A percentile compares a stretch with the other conserved stretches of the same genome.
Evolutionary conservation across 2,888 invertebrate species (phyloP).

Genomic region (Meta bourneti): DNA sequence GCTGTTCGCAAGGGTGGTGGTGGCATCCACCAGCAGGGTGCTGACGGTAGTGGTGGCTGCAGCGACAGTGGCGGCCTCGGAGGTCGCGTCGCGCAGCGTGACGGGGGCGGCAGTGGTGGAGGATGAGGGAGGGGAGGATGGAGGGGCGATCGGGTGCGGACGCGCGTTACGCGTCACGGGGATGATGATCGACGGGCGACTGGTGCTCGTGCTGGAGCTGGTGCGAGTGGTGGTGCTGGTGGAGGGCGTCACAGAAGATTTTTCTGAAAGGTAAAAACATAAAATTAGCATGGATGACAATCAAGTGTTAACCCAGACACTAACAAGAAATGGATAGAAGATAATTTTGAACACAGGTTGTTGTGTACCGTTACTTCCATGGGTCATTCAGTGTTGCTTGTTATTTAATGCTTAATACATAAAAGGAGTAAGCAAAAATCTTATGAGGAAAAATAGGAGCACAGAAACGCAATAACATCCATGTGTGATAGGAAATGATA

Average conservation of each 20-base stretch:
- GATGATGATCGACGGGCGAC: constrained; percentile 76
- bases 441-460: too few species aligned
- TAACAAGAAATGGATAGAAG: background rate
- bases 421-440: too few species aligned
- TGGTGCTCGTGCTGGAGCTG: constrained; percentile 71
- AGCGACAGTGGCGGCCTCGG: background rate
- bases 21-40: constrained; percentile 38
- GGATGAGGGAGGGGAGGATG: constrained; percentile 38
- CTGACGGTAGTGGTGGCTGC: constrained; percentile 25
- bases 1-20: constrained; percentile 68
- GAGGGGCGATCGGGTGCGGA: constrained; percentile 46
- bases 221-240: constrained; percentile 71
- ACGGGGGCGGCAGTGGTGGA: constrained; percentile 9
- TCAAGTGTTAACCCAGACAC: background rate
- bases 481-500: too few species aligned
- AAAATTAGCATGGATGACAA: background rate
- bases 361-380: too few species aligned
- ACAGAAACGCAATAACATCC: too few species aligned
- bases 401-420: too few species aligned
- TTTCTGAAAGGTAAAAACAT: constrained; percentile 33
- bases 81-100: constrained; percentile 33
- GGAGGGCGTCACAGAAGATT: constrained; percentile 52
- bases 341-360: background rate
- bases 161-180: constrained; percentile 73
- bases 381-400: too few species aligned